phyloP scores from a whole-genome alignment of 2,797 vertebrate genomes.

The Pangasius djambal region DNA sequence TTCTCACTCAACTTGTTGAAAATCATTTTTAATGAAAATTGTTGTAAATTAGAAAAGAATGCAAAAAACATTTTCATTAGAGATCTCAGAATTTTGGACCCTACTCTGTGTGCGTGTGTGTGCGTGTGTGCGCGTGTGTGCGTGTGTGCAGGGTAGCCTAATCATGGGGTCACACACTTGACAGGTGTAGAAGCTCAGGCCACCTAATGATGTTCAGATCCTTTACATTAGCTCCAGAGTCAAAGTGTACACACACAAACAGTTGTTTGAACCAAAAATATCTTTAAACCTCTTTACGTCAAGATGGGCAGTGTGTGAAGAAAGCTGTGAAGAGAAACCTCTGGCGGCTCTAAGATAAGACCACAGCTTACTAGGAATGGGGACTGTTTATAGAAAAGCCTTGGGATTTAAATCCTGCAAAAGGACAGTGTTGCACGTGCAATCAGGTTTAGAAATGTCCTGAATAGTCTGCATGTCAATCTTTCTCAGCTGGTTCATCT shows the following conservation, averaged over 20 bases:
- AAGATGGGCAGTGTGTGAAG: conserved; percentile 42
- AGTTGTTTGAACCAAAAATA: conserved; percentile 46
- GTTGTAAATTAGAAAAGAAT: neutral
- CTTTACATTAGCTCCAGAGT: conserved; percentile 16
- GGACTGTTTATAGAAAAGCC: conserved; percentile 40
- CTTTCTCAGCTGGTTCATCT: neutral
- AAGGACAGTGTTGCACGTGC: conserved; percentile 23
- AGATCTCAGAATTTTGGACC: neutral
- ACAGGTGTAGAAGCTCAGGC: conserved; percentile 20
- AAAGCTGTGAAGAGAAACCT: conserved; percentile 54
- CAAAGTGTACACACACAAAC: conserved; percentile 24
- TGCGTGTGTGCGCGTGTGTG: too few relatives aligned
- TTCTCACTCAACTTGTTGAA: too few relatives aligned
- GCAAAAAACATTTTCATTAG: neutral
- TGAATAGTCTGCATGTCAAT: neutral
- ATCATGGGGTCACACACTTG: neutral
- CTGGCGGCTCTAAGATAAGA: conserved; percentile 30
- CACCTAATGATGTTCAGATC: conserved; percentile 10
- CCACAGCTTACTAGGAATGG: conserved; percentile 37
- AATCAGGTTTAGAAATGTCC: conserved; percentile 5
- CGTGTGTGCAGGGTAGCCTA: neutral
- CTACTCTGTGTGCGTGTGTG: too few relatives aligned
- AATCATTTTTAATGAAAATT: neutral
- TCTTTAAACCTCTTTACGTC: conserved; percentile 31
- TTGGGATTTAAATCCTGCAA: conserved; percentile 34